Percentiles rank a stretch among this genome's conserved stretches.
Evolutionary conservation across 2,113 vertebrate genomes (phyloP).

Genomic region (Bos javanicus): DNA sequence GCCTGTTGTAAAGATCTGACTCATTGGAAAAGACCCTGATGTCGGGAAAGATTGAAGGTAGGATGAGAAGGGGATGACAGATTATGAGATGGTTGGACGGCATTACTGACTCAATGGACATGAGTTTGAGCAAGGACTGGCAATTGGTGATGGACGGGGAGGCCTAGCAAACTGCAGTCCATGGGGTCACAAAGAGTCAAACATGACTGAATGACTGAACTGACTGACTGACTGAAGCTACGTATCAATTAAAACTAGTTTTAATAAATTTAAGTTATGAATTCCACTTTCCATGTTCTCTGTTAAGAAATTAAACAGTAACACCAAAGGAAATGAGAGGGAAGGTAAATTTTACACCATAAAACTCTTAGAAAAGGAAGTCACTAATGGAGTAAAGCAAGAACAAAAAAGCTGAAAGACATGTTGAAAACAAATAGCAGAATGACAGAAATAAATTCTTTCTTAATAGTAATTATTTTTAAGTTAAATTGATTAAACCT

Average conservation of each 20-base stretch:
- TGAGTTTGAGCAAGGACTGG: background rate
- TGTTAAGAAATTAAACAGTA: background rate
- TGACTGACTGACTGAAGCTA: background rate
- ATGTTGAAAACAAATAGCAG: background rate
- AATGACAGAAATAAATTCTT: background rate
- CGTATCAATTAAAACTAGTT: background rate
- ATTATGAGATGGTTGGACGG: background rate
- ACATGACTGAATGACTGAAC: background rate
- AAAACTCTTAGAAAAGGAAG: background rate
- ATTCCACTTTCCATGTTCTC: background rate
- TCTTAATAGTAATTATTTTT: background rate
- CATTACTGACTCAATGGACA: background rate
- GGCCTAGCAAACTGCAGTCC: background rate
- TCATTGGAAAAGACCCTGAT: background rate
- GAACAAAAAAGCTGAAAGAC: background rate
- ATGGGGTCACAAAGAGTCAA: fast-evolving
- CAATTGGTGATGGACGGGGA: background rate
- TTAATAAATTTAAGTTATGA: background rate
- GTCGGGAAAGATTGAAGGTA: background rate
- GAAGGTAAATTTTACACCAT: background rate
- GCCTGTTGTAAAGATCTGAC: background rate
- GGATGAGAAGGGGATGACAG: background rate
- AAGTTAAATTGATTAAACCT: background rate
- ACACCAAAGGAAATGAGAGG: background rate
- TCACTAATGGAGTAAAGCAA: background rate